Percentiles rank a stretch among this genome's conserved stretches.
These are phyloP conservation scores for Circaetus cinerascens DNA, from an alignment of 2,113 vertebrate genomes.

Conservation along the genomic window DNA sequence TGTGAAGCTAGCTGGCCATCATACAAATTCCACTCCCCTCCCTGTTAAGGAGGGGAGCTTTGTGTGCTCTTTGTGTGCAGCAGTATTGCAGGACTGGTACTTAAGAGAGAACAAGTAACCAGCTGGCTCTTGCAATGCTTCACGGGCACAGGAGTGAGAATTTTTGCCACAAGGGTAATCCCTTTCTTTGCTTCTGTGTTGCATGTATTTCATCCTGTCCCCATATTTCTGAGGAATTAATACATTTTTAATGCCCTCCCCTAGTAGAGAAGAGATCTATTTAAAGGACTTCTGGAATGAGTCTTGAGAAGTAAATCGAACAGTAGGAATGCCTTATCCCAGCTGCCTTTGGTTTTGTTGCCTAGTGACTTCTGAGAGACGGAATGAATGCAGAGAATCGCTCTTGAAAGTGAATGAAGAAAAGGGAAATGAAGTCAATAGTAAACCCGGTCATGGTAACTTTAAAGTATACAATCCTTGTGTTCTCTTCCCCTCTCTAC, in stretches of 20 bases:
- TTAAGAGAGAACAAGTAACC: not conserved
- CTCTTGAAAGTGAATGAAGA: slow-evolving; percentile 10
- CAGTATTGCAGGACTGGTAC: not conserved
- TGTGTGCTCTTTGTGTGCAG: not conserved
- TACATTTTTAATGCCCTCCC: not conserved
- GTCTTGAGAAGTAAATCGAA: not conserved
- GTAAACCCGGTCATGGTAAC: not conserved
- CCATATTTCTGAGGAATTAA: not conserved
- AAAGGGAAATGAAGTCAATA: slow-evolving; percentile 13
- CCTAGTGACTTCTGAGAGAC: not conserved
- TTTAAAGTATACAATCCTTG: not conserved
- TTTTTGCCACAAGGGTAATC: not conserved
- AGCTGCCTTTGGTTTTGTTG: slow-evolving; percentile 25
- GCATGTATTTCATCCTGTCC: rapidly evolving
- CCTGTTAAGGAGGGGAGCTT: not conserved
- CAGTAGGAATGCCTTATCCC: not conserved
- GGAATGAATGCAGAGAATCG: slow-evolving; percentile 6
- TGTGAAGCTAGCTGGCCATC: not conserved
- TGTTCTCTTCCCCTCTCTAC: not conserved
- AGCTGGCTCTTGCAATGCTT: not conserved
- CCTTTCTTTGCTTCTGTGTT: not conserved
- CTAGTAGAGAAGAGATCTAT: not conserved
- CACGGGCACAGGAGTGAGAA: not conserved
- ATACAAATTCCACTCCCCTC: not conserved
- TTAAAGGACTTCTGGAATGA: not conserved